phyloP scores from a whole-genome alignment of 2,888 invertebrate genomes.

The Temnothorax unifasciatus region DNA sequence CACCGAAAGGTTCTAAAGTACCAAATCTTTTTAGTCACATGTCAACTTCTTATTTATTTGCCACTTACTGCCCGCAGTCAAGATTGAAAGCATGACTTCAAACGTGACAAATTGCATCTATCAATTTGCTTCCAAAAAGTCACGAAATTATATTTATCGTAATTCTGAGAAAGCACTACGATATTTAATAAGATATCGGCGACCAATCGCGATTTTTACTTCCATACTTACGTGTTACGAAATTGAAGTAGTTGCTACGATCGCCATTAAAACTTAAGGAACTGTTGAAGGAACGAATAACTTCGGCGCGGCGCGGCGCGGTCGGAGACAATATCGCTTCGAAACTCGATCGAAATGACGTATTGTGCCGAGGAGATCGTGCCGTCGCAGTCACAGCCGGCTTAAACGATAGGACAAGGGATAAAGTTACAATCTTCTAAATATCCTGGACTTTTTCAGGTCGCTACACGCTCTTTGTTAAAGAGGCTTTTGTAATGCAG shows the following conservation, averaged over 20 bases:
- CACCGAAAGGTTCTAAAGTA: neutral
- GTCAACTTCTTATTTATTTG: slow-evolving; percentile 19
- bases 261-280: slow-evolving; percentile 39
- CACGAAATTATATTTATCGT: neutral
- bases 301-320: neutral
- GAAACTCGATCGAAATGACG: slow-evolving; percentile 34
- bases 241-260: slow-evolving; percentile 21
- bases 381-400: slow-evolving; percentile 15
- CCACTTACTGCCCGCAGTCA: neutral
- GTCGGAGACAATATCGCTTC: slow-evolving; percentile 41
- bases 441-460: slow-evolving; percentile 3
- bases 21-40: slow-evolving; percentile 16
- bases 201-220: slow-evolving; percentile 33
- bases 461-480: neutral
- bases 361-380: slow-evolving; percentile 23
- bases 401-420: slow-evolving; percentile 42
- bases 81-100: neutral
- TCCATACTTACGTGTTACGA: slow-evolving; percentile 21
- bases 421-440: slow-evolving; percentile 43
- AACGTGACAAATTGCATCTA: neutral
- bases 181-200: slow-evolving; percentile 8
- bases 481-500: slow-evolving; percentile 17
- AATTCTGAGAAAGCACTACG: neutral
- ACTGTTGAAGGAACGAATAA: slow-evolving; percentile 31
- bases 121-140: neutral